Evolutionary conservation across 2,113 vertebrate species (phyloP).

Genomic region (Zosterops lateralis): DNA sequence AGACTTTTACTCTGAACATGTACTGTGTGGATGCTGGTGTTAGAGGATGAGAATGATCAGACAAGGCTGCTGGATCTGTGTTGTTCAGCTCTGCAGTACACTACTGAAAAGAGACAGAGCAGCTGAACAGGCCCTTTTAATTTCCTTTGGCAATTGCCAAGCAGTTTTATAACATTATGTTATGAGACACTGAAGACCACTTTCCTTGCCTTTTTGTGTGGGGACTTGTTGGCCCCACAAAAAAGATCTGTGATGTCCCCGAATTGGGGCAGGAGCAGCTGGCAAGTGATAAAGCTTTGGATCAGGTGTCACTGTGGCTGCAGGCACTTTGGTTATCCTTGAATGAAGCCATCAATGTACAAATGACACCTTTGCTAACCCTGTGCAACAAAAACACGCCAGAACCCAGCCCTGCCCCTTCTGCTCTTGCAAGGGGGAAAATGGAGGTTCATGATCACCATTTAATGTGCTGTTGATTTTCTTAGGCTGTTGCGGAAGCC

Average conservation of each 20-base stretch:
- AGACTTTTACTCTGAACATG: not conserved
- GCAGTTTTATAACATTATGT: not conserved
- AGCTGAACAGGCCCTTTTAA: not conserved
- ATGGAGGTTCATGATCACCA: not conserved
- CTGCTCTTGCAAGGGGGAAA: not conserved
- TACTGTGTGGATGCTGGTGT: not conserved
- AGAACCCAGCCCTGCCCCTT: not conserved
- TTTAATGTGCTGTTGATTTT: not conserved
- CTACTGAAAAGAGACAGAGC: not conserved
- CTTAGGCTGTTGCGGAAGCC: conserved; percentile 84
- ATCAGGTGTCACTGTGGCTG: not conserved
- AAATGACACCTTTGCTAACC: not conserved
- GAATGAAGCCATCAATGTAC: not conserved
- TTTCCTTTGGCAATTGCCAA: not conserved
- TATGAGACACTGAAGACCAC: not conserved
- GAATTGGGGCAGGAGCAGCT: not conserved
- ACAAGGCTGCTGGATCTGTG: not conserved
- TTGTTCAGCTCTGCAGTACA: not conserved
- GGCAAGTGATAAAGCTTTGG: not conserved
- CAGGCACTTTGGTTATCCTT: not conserved
- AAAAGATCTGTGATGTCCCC: not conserved
- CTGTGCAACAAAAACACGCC: not conserved
- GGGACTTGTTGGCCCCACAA: not conserved
- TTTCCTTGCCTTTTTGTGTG: not conserved
- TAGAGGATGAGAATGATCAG: not conserved